Conservation (phyloP, 2,797 vertebrate species). For the Molossus molossus region DNA sequence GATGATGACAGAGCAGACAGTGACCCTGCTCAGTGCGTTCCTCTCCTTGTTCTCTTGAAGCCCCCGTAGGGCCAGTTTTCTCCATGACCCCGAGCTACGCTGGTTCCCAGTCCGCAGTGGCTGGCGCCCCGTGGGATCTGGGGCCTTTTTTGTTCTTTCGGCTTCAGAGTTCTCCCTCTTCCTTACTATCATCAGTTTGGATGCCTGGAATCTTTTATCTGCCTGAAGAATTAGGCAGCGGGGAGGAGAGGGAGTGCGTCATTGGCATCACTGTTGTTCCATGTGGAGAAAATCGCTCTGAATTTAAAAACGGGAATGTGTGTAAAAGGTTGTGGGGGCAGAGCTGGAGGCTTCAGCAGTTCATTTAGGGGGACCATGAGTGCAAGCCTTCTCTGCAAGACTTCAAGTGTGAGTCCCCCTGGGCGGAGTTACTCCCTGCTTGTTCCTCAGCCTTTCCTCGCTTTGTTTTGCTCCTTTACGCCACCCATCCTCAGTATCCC, state of each 20-base stretch:
- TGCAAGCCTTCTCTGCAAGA: slow-evolving; percentile 35
- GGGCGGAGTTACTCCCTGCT: not conserved
- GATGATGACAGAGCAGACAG: slow-evolving; percentile 63
- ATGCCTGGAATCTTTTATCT: slow-evolving; percentile 16
- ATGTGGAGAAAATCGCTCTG: slow-evolving; percentile 21
- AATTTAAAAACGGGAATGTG: slow-evolving; percentile 62
- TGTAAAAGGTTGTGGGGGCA: slow-evolving; percentile 23
- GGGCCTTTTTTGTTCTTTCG: slow-evolving; percentile 31
- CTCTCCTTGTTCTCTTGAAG: slow-evolving; percentile 61
- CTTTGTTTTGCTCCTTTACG: not conserved
- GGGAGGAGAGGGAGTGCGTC: not conserved
- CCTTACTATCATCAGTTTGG: not conserved
- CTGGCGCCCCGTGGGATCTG: not conserved
- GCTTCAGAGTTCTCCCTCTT: not conserved
- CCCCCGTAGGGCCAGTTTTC: slow-evolving; percentile 70
- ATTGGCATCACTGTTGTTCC: not conserved
- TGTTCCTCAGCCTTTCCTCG: not conserved
- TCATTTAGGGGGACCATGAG: not conserved
- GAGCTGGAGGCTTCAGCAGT: slow-evolving; percentile 1
- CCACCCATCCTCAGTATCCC: not conserved
- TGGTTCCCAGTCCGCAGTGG: not conserved
- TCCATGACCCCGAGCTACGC: slow-evolving; percentile 46
- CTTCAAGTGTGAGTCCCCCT: slow-evolving; percentile 41
- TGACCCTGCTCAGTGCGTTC: slow-evolving; percentile 70
- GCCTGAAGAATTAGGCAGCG: not conserved